phyloP scores from a whole-genome alignment of 2,888 invertebrate species.

The Phaonia tiefii region DNA sequence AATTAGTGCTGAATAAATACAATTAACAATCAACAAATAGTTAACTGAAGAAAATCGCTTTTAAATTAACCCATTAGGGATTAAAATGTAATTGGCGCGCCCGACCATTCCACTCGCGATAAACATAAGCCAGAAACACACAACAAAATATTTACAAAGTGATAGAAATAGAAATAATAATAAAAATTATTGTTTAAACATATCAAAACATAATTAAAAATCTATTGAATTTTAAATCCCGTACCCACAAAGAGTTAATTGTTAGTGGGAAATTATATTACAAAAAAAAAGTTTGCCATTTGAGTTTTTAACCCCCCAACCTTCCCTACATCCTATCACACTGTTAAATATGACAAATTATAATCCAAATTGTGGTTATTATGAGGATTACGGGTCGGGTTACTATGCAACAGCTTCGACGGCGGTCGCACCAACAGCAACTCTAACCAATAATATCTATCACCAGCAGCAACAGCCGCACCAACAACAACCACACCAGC shows the following conservation, averaged over 20 bases:
- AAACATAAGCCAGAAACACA: conserved; percentile 35
- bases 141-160: conserved; percentile 38
- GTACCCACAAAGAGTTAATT: conserved; percentile 1
- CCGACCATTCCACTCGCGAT: not conserved
- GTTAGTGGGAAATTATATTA: not conserved
- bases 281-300: conserved; percentile 16
- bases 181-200: conserved; percentile 20
- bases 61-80: conserved; percentile 29
- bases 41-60: not conserved
- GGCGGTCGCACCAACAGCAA: conserved; percentile 57
- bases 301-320: not conserved
- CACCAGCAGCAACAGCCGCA: conserved; percentile 71
- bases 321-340: no score
- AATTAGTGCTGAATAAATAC: conserved; percentile 14
- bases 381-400: conserved; percentile 77
- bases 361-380: conserved; percentile 80
- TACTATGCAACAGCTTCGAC: conserved; percentile 74
- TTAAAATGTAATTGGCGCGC: conserved; percentile 2
- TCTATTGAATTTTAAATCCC: conserved; percentile 37
- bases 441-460: conserved; percentile 74
- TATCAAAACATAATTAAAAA: conserved; percentile 49
- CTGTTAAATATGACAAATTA: conserved; percentile 76
- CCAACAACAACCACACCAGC: conserved; percentile 68
- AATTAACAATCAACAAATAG: conserved; percentile 13
- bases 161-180: conserved; percentile 6